These are phyloP conservation scores for Poliocrania exsul DNA, from an alignment of 2,797 vertebrate genomes.

Conservation along the genomic window DNA sequence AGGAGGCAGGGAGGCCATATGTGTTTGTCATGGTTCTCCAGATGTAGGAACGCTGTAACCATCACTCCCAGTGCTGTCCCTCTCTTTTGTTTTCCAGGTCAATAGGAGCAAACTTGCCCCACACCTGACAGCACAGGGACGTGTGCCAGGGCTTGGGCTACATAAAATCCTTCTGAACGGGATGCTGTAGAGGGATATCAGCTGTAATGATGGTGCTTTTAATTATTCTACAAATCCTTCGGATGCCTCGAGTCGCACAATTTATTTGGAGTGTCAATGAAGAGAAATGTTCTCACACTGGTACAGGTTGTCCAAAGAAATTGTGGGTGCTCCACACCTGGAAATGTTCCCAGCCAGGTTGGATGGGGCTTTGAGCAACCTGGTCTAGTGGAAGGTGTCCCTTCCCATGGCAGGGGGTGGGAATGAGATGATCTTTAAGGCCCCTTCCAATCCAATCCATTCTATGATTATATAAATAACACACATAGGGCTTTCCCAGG, in stretches of 20 bases:
- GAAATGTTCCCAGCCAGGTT: background rate
- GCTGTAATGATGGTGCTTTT: background rate
- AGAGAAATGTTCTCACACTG: background rate
- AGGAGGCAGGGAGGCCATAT: background rate
- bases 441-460: background rate
- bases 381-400: background rate
- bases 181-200: background rate
- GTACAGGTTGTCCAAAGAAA: background rate
- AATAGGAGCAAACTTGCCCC: background rate
- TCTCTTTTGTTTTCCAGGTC: background rate
- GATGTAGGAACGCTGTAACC: background rate
- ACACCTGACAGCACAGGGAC: background rate
- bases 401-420: background rate
- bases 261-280: background rate
- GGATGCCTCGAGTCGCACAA: background rate
- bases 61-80: background rate
- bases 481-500: rapidly evolving
- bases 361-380: background rate
- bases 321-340: background rate
- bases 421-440: background rate
- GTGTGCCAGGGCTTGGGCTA: background rate
- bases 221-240: background rate
- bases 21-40: background rate
- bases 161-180: background rate
- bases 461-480: background rate